Evolutionary conservation across 2,888 invertebrate species (phyloP).

Genomic region (Microctonus brassicae): DNA sequence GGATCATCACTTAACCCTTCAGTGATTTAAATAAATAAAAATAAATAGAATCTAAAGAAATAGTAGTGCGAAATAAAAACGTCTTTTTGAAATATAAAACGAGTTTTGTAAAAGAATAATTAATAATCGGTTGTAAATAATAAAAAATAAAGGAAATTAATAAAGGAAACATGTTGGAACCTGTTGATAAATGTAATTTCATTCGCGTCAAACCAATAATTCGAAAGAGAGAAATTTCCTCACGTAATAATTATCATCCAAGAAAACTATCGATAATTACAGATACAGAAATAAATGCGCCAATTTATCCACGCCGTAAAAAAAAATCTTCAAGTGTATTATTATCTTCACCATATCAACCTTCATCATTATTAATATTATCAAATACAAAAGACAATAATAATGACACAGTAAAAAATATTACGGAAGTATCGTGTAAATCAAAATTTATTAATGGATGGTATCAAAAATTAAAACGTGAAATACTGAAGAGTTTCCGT

Average conservation of each 20-base stretch:
- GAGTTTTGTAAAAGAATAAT: not conserved
- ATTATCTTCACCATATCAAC: not conserved
- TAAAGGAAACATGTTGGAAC: conserved; percentile 21
- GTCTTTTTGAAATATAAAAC: too few relatives aligned
- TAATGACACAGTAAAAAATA: not conserved
- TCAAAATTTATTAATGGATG: conserved; percentile 43
- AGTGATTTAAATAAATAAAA: not conserved
- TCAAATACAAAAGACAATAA: conserved; percentile 20
- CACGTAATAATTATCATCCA: conserved; percentile 2
- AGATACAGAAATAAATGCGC: conserved; percentile 38
- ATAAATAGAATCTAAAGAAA: not conserved
- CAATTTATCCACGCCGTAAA: conserved; percentile 38
- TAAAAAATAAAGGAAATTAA: not conserved
- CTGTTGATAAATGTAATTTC: conserved; percentile 7
- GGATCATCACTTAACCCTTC: conserved; percentile 14
- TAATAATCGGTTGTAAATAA: not conserved
- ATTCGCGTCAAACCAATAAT: not conserved
- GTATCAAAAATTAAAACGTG: conserved; percentile 52
- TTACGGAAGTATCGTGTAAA: conserved; percentile 2
- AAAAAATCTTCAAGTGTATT: conserved; percentile 14
- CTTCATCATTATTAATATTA: not conserved
- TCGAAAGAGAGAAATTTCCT: not conserved
- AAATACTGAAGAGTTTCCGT: conserved; percentile 49
- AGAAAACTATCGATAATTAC: conserved; percentile 49
- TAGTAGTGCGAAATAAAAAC: too few relatives aligned